phyloP scores from a whole-genome alignment of 2,888 invertebrate species.

The Candidula unifasciata region DNA sequence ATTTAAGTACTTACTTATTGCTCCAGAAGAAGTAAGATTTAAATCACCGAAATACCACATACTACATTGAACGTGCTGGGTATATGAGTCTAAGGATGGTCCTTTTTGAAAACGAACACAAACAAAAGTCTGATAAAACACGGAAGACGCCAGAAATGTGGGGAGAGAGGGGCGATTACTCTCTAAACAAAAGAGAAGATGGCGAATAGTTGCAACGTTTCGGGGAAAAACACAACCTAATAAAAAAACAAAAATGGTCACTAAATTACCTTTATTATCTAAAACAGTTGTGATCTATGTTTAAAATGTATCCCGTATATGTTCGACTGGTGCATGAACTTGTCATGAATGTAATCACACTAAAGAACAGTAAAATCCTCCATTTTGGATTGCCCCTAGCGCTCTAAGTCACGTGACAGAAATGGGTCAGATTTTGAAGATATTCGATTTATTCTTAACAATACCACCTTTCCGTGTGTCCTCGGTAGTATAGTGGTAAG shows the following conservation, averaged over 20 bases:
- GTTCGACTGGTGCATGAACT: not conserved
- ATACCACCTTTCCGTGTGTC: not conserved
- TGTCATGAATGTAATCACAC: not conserved
- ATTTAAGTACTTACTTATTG: too few relatives aligned
- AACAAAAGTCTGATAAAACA: not conserved
- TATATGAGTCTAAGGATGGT: too few relatives aligned
- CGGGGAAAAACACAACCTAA: not conserved
- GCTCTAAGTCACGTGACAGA: not conserved
- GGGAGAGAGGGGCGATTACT: slow-evolving; percentile 14
- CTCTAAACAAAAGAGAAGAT: not conserved
- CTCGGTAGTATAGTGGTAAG: slow-evolving; percentile 59
- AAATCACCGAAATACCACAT: too few relatives aligned
- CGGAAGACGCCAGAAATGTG: slow-evolving; percentile 23
- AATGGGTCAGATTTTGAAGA: too few relatives aligned
- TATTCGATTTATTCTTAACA: too few relatives aligned
- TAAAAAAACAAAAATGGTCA: not conserved
- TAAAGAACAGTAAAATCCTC: not conserved
- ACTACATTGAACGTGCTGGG: too few relatives aligned
- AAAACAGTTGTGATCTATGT: not conserved
- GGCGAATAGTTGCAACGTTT: not conserved
- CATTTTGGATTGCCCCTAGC: slow-evolving; percentile 21
- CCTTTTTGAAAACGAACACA: not conserved
- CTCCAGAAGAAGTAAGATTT: too few relatives aligned
- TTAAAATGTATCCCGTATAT: slow-evolving; percentile 6
- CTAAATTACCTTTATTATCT: not conserved